These are phyloP conservation scores for Telmatochromis sp. DNA, from an alignment of 2,113 vertebrate genomes.

Conservation along the genomic window DNA sequence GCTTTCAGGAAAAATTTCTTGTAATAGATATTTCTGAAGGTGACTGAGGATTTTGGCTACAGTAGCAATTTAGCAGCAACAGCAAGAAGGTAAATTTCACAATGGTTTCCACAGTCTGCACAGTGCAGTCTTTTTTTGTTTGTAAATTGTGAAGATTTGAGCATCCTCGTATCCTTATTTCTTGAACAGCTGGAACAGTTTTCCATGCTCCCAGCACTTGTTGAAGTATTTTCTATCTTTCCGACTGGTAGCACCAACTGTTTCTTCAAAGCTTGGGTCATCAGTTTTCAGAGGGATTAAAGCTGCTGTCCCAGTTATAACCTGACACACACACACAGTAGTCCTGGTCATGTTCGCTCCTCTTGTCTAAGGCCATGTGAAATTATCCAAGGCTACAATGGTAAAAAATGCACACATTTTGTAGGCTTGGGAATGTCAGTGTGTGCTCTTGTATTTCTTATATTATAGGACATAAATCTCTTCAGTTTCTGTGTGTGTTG, in stretches of 20 bases:
- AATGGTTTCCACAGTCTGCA: background rate
- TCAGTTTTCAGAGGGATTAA: slow-evolving; percentile 41
- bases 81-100: background rate
- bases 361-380: background rate
- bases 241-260: background rate
- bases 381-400: background rate
- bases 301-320: slow-evolving; percentile 8
- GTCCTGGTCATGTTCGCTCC: background rate
- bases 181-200: background rate
- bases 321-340: background rate
- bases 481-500: background rate
- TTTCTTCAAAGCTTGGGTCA: slow-evolving; percentile 23
- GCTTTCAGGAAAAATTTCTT: background rate
- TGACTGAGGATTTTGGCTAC: background rate
- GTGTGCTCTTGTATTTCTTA: background rate
- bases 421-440: background rate
- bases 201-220: background rate
- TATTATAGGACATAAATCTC: background rate
- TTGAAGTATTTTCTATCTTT: background rate
- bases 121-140: background rate
- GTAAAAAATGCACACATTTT: background rate
- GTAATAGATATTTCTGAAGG: background rate
- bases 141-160: background rate
- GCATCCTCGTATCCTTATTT: background rate
- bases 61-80: background rate